Evolutionary conservation across 2,888 invertebrate species (phyloP), one percentile per base, ranked within the genome.

Genomic region (Sphaerophoria rueppellii): DNA sequence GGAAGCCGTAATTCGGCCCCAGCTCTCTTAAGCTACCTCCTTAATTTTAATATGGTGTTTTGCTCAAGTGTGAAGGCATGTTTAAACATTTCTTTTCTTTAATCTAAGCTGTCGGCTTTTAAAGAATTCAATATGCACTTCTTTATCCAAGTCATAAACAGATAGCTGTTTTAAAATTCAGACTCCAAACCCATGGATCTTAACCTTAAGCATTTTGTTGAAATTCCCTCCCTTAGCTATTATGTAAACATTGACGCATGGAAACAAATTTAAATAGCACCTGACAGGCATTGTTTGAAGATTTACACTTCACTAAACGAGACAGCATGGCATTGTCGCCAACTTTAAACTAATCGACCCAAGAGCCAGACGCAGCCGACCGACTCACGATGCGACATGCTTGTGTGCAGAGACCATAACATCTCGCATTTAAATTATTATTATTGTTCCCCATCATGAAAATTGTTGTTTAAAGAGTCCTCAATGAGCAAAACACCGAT

Each of bases 191-290:
- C 24, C 24, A 2, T 24, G 2, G 24, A 24, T 24, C 24, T 24
- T 24, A 24, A 24, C 1, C 24, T 24, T 24, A 24, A 24, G 24
- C 24, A 2, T 24, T 24, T 24, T 24, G 24, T 24, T 24, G 24
- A 24, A 24, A 24, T 24, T 24, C 24, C 24, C 24, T 24, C 24
- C 24, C 24, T 2, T 24, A 24, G 43, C 67, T 67, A 58, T 55
- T 61, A 72, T 83, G 46, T 75, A 79, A 79, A 79, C 79, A 72
- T 69, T 70, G 83, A 67, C 79, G 79, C 83, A 79, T 79, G 83
- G 61, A 76, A 61, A 83, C 75, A 83, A 75, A 79, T 61, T 67
- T 34, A 83, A 60, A 79, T 57, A 58, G 74, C 83, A 83, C 75
- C 79, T 76, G 69, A 79, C 83, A 74, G 60, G 55, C 54, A 76